Percentiles rank a stretch among this genome's conserved stretches.
Conservation (phyloP, 1,140 invertebrate species). For the Drosophila seguyi region DNA sequence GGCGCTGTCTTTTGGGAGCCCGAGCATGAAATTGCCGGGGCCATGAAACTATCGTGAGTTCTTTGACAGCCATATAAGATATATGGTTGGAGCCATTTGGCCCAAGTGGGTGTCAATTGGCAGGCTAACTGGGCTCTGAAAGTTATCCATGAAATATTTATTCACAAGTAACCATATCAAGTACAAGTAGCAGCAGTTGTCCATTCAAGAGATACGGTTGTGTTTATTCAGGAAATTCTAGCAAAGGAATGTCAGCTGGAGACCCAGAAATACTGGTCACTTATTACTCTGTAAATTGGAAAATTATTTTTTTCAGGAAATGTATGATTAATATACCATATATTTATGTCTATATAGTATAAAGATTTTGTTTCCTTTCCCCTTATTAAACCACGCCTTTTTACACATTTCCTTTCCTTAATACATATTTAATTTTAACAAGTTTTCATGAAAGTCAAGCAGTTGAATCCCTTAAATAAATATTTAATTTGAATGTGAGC, state of each 20-base stretch:
- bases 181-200: constrained; percentile 25
- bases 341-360: not conserved
- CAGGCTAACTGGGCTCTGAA: constrained; percentile 12
- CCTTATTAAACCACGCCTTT: not conserved
- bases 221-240: not conserved
- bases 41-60: constrained; percentile 43
- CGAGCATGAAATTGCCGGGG: constrained; percentile 28
- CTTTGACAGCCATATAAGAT: constrained; percentile 54
- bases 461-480: not conserved
- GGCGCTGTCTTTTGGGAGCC: constrained; percentile 19
- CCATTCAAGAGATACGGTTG: constrained; percentile 12
- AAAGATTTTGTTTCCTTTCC: not conserved
- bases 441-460: not conserved
- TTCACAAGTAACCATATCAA: constrained; percentile 13
- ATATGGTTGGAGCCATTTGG: constrained; percentile 13
- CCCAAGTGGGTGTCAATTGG: constrained; percentile 38
- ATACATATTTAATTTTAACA: not conserved
- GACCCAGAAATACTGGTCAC: not conserved
- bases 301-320: not conserved
- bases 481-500: not conserved
- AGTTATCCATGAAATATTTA: constrained; percentile 17
- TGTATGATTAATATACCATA: not conserved
- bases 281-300: not conserved
- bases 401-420: not conserved
- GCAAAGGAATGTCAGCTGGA: constrained; percentile 17